Evolutionary conservation across 2,113 vertebrate species (phyloP).

Genomic region (Cebus imitator): DNA sequence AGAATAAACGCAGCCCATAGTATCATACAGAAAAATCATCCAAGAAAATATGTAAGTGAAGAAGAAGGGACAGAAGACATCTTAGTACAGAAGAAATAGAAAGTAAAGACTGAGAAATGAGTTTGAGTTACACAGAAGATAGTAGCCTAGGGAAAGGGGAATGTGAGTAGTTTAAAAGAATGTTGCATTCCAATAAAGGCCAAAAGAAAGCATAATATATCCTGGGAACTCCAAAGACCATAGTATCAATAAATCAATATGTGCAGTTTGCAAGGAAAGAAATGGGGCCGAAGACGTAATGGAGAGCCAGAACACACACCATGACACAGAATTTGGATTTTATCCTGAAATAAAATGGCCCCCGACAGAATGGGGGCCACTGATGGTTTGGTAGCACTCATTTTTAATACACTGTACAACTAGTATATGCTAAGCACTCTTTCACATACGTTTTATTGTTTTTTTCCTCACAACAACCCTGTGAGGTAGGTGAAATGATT

Average conservation of each 20-base stretch:
- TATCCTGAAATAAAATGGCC: not conserved
- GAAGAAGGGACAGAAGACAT: not conserved
- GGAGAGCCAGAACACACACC: not conserved
- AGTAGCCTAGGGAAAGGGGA: not conserved
- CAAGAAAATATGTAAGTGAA: not conserved
- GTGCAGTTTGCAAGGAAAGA: not conserved
- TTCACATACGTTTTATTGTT: conserved; percentile 47
- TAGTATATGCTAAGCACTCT: conserved; percentile 15
- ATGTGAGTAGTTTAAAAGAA: not conserved
- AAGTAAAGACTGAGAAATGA: not conserved
- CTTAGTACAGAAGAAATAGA: not conserved
- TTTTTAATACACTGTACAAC: not conserved
- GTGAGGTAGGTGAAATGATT: conserved; percentile 76
- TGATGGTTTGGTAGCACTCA: not conserved
- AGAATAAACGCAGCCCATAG: not conserved
- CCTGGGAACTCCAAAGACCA: not conserved
- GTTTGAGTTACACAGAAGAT: not conserved
- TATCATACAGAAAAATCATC: not conserved
- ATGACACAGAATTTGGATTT: not conserved
- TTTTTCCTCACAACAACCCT: conserved; percentile 79
- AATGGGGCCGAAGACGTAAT: not conserved
- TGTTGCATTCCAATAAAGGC: not conserved
- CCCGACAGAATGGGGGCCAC: not conserved
- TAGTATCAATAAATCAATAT: not conserved
- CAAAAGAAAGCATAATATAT: not conserved